Percentiles rank a stretch among this genome's conserved stretches.
phyloP scores from a whole-genome alignment of 2,888 invertebrate genomes.

The Leuctra nigra region DNA sequence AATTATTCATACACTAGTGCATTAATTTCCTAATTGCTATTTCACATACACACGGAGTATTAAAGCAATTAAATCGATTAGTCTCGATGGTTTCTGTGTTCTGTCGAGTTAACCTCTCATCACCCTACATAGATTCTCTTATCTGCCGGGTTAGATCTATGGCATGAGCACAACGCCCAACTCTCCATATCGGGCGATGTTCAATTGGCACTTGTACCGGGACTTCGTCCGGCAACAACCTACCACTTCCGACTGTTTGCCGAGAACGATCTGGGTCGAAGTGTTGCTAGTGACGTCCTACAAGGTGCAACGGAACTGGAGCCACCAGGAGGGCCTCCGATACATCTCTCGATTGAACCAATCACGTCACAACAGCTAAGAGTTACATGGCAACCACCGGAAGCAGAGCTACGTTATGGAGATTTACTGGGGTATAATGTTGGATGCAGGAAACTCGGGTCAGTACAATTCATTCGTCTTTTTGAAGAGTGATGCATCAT shows the following conservation, averaged over 20 bases:
- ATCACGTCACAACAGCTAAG: slow-evolving; percentile 62
- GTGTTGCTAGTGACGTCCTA: slow-evolving; percentile 51
- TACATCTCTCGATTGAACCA: slow-evolving; percentile 57
- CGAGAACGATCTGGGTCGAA: slow-evolving; percentile 54
- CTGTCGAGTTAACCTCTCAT: too few relatives aligned
- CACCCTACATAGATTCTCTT: too few relatives aligned
- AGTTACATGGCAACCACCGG: slow-evolving; percentile 69
- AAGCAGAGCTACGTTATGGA: slow-evolving; percentile 66
- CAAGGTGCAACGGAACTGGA: slow-evolving; percentile 46
- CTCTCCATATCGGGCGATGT: slow-evolving; percentile 48
- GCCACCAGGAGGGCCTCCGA: slow-evolving; percentile 65
- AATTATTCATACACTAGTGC: too few relatives aligned
- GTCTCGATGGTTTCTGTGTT: too few relatives aligned
- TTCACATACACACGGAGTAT: too few relatives aligned
- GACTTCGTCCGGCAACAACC: slow-evolving; percentile 50
- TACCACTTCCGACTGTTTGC: slow-evolving; percentile 55
- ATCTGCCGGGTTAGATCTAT: slow-evolving; percentile 45
- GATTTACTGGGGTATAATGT: slow-evolving; percentile 67
- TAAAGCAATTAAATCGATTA: too few relatives aligned
- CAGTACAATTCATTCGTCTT: slow-evolving; percentile 7
- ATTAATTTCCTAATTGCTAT: too few relatives aligned
- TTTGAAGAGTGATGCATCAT: too few relatives aligned
- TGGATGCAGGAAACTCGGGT: slow-evolving; percentile 39
- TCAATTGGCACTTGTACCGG: slow-evolving; percentile 46
- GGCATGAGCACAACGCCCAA: slow-evolving; percentile 52